A percentile compares a stretch with the other conserved stretches of the same genome.
Conservation (phyloP, 1,140 invertebrate species). For the Muscidifurax raptorellus region DNA sequence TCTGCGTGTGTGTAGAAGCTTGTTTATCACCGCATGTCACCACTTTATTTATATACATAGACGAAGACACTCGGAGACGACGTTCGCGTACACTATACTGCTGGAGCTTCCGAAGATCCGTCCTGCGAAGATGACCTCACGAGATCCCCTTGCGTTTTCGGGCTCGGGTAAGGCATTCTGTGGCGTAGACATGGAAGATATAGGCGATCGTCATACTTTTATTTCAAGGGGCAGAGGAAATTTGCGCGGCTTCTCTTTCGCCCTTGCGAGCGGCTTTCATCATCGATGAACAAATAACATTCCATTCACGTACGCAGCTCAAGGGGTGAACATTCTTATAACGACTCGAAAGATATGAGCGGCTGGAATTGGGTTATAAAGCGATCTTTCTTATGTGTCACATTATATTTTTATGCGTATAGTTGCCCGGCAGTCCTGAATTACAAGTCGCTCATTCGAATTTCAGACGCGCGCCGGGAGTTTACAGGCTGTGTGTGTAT, state of each 20-base stretch:
- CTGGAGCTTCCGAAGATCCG: neutral
- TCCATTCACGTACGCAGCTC: neutral
- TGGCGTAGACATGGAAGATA: neutral
- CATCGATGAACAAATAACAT: neutral
- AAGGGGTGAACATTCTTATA: neutral
- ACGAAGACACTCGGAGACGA: too few relatives aligned
- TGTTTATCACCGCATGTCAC: conserved; percentile 21
- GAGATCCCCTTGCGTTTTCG: conserved; percentile 19
- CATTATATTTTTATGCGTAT: neutral
- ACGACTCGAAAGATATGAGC: neutral
- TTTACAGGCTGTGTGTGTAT: neutral
- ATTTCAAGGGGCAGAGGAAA: neutral
- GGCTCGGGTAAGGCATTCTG: conserved; percentile 29
- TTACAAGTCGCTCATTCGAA: neutral
- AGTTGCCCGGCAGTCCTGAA: neutral
- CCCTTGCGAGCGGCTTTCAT: conserved; percentile 21
- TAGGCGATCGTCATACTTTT: neutral
- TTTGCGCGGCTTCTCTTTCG: neutral
- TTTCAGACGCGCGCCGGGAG: neutral
- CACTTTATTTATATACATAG: too few relatives aligned
- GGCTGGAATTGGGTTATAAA: conserved; percentile 19
- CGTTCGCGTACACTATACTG: too few relatives aligned
- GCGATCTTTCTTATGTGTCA: conserved; percentile 14
- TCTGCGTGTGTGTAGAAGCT: neutral
- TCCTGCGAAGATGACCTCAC: neutral